phyloP scores from a whole-genome alignment of 2,888 invertebrate species.

The Stenotaenia linearis region DNA sequence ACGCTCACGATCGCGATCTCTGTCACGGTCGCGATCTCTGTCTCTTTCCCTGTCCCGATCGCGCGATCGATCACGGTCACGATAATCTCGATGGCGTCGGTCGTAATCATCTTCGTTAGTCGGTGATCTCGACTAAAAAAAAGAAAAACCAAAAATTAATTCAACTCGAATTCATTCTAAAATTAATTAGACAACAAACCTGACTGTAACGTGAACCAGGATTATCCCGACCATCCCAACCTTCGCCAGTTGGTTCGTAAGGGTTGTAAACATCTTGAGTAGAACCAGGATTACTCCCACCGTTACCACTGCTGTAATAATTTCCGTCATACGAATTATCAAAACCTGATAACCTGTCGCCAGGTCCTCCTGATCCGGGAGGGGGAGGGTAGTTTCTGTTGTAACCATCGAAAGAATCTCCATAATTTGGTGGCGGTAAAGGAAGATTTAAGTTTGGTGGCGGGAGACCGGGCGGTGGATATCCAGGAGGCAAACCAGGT shows the following conservation, averaged over 20 bases:
- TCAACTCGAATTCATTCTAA: too few relatives aligned
- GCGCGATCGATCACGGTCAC: conserved; percentile 31
- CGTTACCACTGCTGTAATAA: not conserved
- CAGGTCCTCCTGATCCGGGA: conserved; percentile 15
- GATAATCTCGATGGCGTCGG: conserved; percentile 34
- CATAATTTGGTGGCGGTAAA: conserved; percentile 36
- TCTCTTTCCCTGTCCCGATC: conserved; percentile 35
- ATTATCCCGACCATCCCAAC: conserved; percentile 35
- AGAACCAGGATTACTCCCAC: conserved; percentile 16
- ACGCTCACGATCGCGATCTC: conserved; percentile 33
- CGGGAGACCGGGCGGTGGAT: conserved; percentile 41
- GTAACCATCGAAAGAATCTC: conserved; percentile 35
- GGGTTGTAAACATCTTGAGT: conserved; percentile 33
- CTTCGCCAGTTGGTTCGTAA: conserved; percentile 33
- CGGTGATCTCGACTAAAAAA: conserved; percentile 26
- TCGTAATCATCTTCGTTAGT: conserved; percentile 36
- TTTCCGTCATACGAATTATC: conserved; percentile 28
- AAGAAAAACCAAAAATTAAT: conserved; percentile 33
- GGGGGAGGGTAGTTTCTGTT: conserved; percentile 31
- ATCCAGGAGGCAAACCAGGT: conserved; percentile 42
- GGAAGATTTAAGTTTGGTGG: conserved; percentile 44
- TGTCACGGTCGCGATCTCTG: conserved; percentile 32
- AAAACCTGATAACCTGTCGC: conserved; percentile 32
- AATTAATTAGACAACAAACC: conserved; percentile 13
- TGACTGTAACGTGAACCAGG: conserved; percentile 31